Evolutionary conservation across 2,888 invertebrate genomes (phyloP).

Genomic region (Protonemura montana): DNA sequence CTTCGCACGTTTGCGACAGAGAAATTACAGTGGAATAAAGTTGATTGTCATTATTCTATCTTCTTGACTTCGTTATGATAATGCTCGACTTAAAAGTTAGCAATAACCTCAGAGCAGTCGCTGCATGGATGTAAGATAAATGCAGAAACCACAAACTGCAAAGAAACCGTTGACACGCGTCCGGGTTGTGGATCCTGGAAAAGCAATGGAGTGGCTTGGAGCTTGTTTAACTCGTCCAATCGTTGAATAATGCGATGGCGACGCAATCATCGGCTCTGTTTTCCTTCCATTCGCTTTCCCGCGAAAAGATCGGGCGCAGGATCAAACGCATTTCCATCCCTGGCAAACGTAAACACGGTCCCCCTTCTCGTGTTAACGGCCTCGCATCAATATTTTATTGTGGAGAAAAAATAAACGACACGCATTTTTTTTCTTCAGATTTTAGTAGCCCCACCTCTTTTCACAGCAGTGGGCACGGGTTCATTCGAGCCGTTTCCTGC

Average conservation of each 20-base stretch:
- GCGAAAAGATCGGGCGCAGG: background rate
- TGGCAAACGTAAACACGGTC: background rate
- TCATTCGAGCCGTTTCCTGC: too few species aligned
- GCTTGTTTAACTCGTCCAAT: background rate
- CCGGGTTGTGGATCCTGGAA: background rate
- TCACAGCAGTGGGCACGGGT: background rate
- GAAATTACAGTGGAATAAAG: conserved; percentile 2
- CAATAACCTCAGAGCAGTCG: background rate
- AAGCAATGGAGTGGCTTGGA: background rate
- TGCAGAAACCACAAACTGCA: background rate
- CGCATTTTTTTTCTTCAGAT: background rate
- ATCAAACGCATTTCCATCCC: background rate
- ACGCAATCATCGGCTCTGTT: background rate
- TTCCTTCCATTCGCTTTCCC: conserved; percentile 16
- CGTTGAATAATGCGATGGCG: background rate
- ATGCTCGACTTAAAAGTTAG: background rate
- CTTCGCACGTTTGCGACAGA: background rate
- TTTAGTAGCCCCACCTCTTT: background rate
- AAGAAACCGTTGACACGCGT: background rate
- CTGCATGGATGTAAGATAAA: background rate
- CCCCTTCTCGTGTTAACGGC: background rate
- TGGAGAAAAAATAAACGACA: background rate
- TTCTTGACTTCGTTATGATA: background rate
- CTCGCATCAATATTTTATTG: background rate
- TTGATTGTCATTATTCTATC: conserved; percentile 7